Evolutionary conservation across 2,113 vertebrate genomes (phyloP).

Genomic region (Colaptes auratus): DNA sequence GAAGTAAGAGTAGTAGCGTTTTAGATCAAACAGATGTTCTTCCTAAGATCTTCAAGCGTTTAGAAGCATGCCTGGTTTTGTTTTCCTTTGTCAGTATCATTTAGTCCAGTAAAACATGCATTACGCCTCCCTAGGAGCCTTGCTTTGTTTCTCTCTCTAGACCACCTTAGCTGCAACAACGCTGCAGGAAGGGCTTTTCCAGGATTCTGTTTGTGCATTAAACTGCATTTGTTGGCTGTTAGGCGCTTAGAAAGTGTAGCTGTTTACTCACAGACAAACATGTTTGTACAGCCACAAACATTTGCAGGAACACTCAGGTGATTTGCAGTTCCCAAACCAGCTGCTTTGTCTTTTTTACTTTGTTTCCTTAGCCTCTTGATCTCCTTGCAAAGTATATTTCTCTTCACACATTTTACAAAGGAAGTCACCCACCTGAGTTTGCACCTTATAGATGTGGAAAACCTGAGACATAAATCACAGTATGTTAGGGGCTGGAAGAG

Average conservation of each 20-base stretch:
- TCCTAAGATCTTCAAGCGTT: neutral
- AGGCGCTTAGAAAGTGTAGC: neutral
- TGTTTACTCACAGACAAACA: neutral
- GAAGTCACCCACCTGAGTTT: neutral
- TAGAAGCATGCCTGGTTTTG: neutral
- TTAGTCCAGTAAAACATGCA: neutral
- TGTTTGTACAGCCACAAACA: neutral
- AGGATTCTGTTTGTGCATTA: neutral
- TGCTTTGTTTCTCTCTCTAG: neutral
- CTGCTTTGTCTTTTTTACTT: neutral
- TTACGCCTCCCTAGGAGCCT: neutral
- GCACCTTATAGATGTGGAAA: neutral
- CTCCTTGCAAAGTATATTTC: neutral
- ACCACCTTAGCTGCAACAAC: fast-evolving
- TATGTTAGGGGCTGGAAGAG: too few relatives aligned
- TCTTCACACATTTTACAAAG: neutral
- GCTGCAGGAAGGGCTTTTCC: neutral
- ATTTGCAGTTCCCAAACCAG: neutral
- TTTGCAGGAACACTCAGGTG: neutral
- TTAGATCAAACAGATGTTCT: conserved; percentile 16
- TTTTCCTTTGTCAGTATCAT: neutral
- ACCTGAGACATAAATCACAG: neutral
- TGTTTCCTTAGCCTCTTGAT: neutral
- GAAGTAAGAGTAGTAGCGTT: neutral
- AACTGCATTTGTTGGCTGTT: neutral